Percentiles rank a stretch among this genome's conserved stretches.
Evolutionary conservation across 2,797 vertebrate genomes (phyloP).

Genomic region (Ctenochaetus hawaiiensis): DNA sequence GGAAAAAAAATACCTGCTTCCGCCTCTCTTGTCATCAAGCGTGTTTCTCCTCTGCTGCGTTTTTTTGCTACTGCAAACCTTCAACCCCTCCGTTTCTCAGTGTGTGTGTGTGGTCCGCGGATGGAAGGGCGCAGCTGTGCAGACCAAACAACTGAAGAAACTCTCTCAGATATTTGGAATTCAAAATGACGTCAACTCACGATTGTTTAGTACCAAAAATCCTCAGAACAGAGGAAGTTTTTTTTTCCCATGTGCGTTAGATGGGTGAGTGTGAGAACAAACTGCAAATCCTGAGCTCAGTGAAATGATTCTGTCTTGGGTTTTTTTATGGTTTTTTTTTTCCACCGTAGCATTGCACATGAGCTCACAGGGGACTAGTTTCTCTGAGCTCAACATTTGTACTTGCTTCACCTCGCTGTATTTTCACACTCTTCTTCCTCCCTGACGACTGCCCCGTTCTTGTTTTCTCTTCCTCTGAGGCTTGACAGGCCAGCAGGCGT

Average conservation of each 20-base stretch:
- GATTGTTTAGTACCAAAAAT: conserved; percentile 24
- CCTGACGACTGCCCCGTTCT: conserved; percentile 45
- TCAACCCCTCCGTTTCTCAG: not conserved
- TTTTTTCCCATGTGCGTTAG: not conserved
- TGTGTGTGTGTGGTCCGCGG: conserved; percentile 52
- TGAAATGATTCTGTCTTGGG: conserved; percentile 29
- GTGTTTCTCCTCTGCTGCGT: conserved; percentile 4
- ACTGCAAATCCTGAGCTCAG: conserved; percentile 49
- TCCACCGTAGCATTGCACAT: conserved; percentile 37
- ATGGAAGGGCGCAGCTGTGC: conserved; percentile 77
- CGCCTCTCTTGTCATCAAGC: conserved; percentile 4
- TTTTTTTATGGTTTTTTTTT: conserved; percentile 17
- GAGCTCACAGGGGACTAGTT: conserved; percentile 74
- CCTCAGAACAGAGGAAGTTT: conserved; percentile 18
- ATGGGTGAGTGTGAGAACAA: conserved; percentile 50
- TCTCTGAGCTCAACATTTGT: conserved; percentile 80
- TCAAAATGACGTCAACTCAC: conserved; percentile 76
- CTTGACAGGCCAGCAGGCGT: conserved; percentile 61
- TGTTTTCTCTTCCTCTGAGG: conserved; percentile 75
- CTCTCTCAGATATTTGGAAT: conserved; percentile 79
- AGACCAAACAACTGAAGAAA: conserved; percentile 66
- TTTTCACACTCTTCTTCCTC: conserved; percentile 72
- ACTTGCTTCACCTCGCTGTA: conserved; percentile 77
- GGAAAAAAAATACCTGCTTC: conserved; percentile 1
- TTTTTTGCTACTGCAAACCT: not conserved